Evolutionary conservation across 2,888 invertebrate species (phyloP), one percentile per base, ranked within the genome.

Genomic region (Agrochola litura): DNA sequence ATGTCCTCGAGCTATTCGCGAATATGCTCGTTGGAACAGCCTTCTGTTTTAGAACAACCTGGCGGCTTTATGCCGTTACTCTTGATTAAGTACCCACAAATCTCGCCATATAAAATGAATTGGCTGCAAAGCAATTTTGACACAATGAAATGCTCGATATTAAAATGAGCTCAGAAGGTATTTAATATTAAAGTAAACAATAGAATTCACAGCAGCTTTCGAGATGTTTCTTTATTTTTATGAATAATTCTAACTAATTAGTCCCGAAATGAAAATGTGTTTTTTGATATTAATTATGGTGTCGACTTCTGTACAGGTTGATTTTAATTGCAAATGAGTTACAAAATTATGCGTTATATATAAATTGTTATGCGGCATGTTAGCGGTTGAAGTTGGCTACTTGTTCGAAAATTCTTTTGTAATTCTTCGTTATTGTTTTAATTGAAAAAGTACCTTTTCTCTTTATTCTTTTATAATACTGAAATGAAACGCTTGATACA

Each of bases 261-360:
- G 67, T 49, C 60, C 52, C 49, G 56, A 73, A 80, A 79, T 19
- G 43, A 84, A 84, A 81, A 67, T 79, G 56, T 81, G 73, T 82
- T 72, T 77, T 83, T 84, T 84, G 52, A 69, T 79, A 74, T 73
- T 81, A 83, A 86, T 81, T 80, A 83, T 83, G 78, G 78, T 86
- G 86, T 77, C 76, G 83, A 86, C 83, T 88, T 81, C 54, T 77
- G 73, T 76, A 80, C 79, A 79, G 81, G 77, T 85, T 82, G 61
- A 92, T 93, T 92, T 88, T 83, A 91, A 91, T 92, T 93, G 91
- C 92, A 89, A 92, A 93, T 93, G 90, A 91, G 88, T 83, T 82
- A 81, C 83, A 78, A 90, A 90, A 91, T 91, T 91, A 91, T 91
- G 82, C 90, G 82, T 82, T 82, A 87, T 88, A 90, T 90, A 89